Conservation (phyloP, 2,113 vertebrate genomes). For the Microcebus jonahi region DNA sequence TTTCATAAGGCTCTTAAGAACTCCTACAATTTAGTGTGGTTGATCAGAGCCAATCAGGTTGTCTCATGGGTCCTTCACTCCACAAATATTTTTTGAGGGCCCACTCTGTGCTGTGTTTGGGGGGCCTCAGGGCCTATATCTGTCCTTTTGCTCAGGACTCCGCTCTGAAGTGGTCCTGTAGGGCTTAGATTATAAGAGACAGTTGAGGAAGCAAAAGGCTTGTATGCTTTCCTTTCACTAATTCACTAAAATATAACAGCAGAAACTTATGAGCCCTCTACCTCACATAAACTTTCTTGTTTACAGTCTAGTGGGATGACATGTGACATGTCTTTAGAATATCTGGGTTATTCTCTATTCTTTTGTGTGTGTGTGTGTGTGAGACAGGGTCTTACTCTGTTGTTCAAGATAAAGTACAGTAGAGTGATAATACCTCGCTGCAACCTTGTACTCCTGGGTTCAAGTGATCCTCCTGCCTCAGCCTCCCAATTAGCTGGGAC, state of each 20-base stretch:
- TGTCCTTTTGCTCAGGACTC: neutral
- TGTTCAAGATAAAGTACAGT: too few relatives aligned
- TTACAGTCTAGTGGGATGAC: neutral
- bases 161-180: neutral
- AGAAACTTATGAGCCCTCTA: neutral
- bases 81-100: neutral
- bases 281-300: neutral
- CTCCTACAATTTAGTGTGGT: neutral
- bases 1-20: neutral
- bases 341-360: constrained; percentile 29
- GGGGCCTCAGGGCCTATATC: neutral
- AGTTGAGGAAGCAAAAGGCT: neutral
- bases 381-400: too few relatives aligned
- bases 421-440: too few relatives aligned
- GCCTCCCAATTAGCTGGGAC: too few relatives aligned
- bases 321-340: neutral
- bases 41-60: neutral
- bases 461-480: too few relatives aligned
- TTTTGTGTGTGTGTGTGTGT: too few relatives aligned
- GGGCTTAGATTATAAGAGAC: neutral
- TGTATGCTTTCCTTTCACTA: neutral
- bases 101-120: neutral
- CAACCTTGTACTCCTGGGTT: too few relatives aligned
- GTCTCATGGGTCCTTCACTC: neutral
- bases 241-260: neutral